Base-by-base conservation (phyloP, 2,113 vertebrate genomes). In the Artemisiospiza belli region DNA sequence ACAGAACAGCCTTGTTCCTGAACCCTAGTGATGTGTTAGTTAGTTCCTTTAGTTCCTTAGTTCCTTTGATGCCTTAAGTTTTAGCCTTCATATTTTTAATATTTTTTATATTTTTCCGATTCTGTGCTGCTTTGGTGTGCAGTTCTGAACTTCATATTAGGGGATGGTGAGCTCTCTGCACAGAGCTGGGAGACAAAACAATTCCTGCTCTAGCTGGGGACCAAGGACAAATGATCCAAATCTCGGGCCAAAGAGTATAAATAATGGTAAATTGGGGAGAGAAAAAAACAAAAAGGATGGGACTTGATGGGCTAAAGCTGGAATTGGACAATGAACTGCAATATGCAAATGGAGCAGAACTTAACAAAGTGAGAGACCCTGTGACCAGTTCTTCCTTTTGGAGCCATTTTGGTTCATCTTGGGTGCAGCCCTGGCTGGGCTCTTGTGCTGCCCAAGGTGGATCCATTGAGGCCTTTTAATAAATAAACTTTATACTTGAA, bases 341-440 rank as follows among this genome's bases (percentile, higher is more conserved):
- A 27, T 4, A 9, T 61, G 35, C 16, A 39, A 39, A 27, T 61
- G 24, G 35, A 61, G 35, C 16, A 61, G 59, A 39, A 61, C 35
- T 61, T 1, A 27, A 6, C 5, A 12, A 12, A 61, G 16, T 18
- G 58, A 27, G 11, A 61, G 24, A 37, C 35, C 58, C 35, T 1
- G 2, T 61, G 24, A 1, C 16, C 0, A 2, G 1, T 27, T 1
- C 5, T 61, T 3, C 35, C 39, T 61, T 61, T 61, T 61, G 59
- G 0, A 24, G 3, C 24, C 59, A 61, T 61, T 61, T 61, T 61
- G 59, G 11, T 61, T 61, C n/a, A 59, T 35, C 22, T 17, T 24
- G n/a, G 57, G n/a, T 24, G 15, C 6, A 59, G 57, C n/a, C 57
- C 57, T 59, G 57, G 58, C 23, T 59, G 58, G 23, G 58, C 23